Evolutionary conservation across 2,113 vertebrate species (phyloP).

Genomic region (Melozone crissalis): DNA sequence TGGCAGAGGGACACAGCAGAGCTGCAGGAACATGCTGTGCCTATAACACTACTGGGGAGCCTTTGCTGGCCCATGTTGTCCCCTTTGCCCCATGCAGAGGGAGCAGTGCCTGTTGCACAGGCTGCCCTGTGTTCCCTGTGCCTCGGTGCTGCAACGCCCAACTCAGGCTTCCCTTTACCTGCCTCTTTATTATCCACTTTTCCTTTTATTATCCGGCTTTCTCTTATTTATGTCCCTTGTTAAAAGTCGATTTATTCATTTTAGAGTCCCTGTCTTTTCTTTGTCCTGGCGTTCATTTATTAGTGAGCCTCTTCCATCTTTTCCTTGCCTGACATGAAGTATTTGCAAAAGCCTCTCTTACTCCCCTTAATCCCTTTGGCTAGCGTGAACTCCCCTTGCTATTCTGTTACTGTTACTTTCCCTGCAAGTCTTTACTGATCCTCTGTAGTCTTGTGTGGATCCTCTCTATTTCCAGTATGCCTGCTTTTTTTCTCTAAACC

Average conservation of each 20-base stretch:
- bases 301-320: not conserved
- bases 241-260: not conserved
- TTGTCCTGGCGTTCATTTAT: constrained; percentile 9
- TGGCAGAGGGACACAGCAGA: not conserved
- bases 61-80: rapidly evolving
- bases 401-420: constrained; percentile 6
- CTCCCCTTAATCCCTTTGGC: constrained; percentile 36
- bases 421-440: constrained; percentile 2
- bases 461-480: not conserved
- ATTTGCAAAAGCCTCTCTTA: constrained; percentile 45
- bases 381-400: not conserved
- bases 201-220: not conserved
- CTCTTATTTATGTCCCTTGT: constrained; percentile 16
- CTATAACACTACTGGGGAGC: rapidly evolving
- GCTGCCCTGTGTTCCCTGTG: not conserved
- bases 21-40: not conserved
- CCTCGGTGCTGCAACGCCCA: rapidly evolving
- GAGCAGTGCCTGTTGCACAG: not conserved
- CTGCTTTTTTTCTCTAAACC: not conserved
- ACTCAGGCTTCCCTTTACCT: not conserved
- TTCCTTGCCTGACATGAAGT: constrained; percentile 9
- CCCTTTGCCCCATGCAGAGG: not conserved
- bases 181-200: not conserved
- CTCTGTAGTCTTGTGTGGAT: not conserved
- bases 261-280: not conserved